Conservation (phyloP, 1,140 invertebrate species). For the Acromyrmex heyeri region DNA sequence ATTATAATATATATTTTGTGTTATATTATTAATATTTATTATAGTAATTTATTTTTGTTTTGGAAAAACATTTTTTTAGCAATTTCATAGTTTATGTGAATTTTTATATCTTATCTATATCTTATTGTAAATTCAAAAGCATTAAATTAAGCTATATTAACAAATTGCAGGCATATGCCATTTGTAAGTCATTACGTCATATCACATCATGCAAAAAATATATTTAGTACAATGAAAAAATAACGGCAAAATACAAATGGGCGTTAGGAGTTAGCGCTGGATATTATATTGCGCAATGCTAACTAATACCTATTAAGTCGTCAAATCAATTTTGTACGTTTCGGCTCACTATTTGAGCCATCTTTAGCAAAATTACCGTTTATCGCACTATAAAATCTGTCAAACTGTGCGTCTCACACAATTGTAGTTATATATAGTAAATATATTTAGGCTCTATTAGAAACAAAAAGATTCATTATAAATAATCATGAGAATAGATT, state of each 20-base stretch:
- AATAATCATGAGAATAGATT: slow-evolving; percentile 17
- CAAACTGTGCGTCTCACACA: no score
- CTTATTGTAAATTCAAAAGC: background rate
- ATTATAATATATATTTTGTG: background rate
- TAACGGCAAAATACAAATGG: no score
- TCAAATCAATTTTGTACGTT: no score
- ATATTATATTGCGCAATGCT: no score
- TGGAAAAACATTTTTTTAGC: background rate
- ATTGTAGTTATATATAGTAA: background rate
- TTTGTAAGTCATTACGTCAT: background rate
- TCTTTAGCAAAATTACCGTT: no score
- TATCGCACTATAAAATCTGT: no score
- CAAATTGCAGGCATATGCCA: background rate
- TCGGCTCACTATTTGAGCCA: no score
- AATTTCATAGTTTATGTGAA: background rate
- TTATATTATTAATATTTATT: background rate
- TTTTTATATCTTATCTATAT: background rate
- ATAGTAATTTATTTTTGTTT: background rate
- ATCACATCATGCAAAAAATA: slow-evolving; percentile 12
- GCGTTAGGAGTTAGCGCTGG: no score
- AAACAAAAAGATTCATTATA: slow-evolving; percentile 12
- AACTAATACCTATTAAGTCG: no score
- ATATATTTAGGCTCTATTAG: background rate
- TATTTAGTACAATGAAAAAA: background rate
- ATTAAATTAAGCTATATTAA: slow-evolving; percentile 12